phyloP scores from a whole-genome alignment of 1,140 invertebrate species.

The Pseudoatta argentina region DNA sequence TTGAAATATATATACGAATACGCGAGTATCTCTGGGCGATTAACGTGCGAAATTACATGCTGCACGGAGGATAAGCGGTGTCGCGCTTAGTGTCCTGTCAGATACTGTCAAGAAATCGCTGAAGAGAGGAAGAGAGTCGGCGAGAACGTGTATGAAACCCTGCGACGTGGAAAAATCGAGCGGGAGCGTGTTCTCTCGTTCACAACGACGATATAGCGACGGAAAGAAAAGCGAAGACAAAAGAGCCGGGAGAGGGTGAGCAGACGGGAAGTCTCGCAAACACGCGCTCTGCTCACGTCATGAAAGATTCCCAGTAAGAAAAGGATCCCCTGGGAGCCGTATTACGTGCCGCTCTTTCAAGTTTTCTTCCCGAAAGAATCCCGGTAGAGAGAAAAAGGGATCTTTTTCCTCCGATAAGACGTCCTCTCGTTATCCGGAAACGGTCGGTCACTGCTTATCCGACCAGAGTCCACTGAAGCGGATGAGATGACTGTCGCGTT shows the following conservation, averaged over 20 bases:
- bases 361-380: slow-evolving; percentile 67
- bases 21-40: slow-evolving; percentile 19
- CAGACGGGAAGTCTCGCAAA: slow-evolving; percentile 59
- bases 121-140: neutral
- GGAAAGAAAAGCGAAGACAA: slow-evolving; percentile 43
- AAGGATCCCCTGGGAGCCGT: slow-evolving; percentile 70
- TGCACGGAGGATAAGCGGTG: slow-evolving; percentile 10
- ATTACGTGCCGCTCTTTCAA: slow-evolving; percentile 71
- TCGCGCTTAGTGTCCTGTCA: neutral
- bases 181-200: slow-evolving; percentile 21
- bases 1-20: slow-evolving; percentile 20
- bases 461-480: slow-evolving; percentile 35
- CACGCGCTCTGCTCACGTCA: slow-evolving; percentile 54
- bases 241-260: neutral
- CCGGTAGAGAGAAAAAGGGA: slow-evolving; percentile 41
- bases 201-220: slow-evolving; percentile 25
- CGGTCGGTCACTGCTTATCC: slow-evolving; percentile 78
- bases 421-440: slow-evolving; percentile 76
- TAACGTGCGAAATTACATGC: slow-evolving; percentile 43
- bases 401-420: slow-evolving; percentile 59
- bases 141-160: slow-evolving; percentile 17
- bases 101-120: slow-evolving; percentile 24
- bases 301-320: slow-evolving; percentile 65
- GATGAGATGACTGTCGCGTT: slow-evolving; percentile 65
- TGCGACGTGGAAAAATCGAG: slow-evolving; percentile 49